Evolutionary conservation across 2,888 invertebrate species (phyloP).

Genomic region (Hirtodrosophila histrioides): DNA sequence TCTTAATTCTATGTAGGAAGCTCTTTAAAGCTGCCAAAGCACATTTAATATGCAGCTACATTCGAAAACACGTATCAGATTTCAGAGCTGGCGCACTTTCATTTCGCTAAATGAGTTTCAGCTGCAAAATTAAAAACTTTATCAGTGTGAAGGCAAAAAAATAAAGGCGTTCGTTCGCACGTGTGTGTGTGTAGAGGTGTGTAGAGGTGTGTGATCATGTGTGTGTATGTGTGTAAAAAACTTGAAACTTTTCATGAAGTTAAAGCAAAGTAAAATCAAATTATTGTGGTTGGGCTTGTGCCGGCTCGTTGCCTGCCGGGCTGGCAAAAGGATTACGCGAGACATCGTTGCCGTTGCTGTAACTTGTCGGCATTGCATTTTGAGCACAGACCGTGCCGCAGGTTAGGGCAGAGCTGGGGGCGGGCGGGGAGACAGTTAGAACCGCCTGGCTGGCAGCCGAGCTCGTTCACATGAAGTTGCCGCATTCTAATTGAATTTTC

Average conservation of each 20-base stretch:
- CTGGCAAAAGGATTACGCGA: slow-evolving; percentile 73
- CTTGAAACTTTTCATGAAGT: slow-evolving; percentile 79
- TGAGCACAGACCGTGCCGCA: slow-evolving; percentile 36
- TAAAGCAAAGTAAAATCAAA: slow-evolving; percentile 80
- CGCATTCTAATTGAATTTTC: slow-evolving; percentile 79
- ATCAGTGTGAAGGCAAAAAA: slow-evolving; percentile 46
- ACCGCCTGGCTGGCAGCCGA: slow-evolving; percentile 46
- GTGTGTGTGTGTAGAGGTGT: slow-evolving; percentile 28
- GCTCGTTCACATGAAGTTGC: slow-evolving; percentile 69
- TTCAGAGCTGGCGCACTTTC: slow-evolving; percentile 60
- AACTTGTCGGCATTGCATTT: slow-evolving; percentile 69
- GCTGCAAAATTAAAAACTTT: slow-evolving; percentile 77
- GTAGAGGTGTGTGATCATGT: slow-evolving; percentile 12
- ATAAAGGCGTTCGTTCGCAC: slow-evolving; percentile 31
- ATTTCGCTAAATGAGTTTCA: slow-evolving; percentile 75
- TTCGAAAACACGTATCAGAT: slow-evolving; percentile 67
- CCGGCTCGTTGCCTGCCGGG: slow-evolving; percentile 34
- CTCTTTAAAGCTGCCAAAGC: slow-evolving; percentile 32
- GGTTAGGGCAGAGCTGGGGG: slow-evolving; percentile 13
- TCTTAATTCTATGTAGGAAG: neutral
- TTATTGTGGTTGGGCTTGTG: slow-evolving; percentile 70
- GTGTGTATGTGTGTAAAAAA: slow-evolving; percentile 57
- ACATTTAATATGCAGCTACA: slow-evolving; percentile 69
- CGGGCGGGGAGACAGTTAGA: slow-evolving; percentile 58
- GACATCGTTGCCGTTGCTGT: slow-evolving; percentile 33